Conservation (phyloP, 35 echinoderm and acorn worm species). For the Ophiothrix spiculata region DNA sequence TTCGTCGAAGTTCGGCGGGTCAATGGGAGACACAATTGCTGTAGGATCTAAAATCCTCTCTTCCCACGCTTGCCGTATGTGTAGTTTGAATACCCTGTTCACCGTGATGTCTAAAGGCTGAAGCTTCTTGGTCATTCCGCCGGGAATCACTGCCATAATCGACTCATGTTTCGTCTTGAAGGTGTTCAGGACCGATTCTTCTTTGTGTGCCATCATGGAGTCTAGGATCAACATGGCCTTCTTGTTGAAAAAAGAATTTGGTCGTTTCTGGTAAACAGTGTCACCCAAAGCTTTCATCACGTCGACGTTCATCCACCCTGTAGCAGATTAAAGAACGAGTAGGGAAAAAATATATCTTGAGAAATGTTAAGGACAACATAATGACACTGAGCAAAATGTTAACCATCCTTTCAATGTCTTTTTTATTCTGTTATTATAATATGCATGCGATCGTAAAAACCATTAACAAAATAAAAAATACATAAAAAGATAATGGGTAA, state of each 20-base stretch:
- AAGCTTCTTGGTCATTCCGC: background rate
- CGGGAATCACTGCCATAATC: background rate
- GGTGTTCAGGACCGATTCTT: background rate
- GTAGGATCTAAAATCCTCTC: no score
- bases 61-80: background rate
- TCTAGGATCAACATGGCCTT: background rate
- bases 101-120: conserved; percentile 4
- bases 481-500: no score
- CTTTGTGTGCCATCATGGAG: background rate
- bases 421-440: no score
- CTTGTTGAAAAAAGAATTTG: background rate
- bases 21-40: no score
- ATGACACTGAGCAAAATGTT: no score
- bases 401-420: no score
- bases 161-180: background rate
- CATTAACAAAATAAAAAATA: no score
- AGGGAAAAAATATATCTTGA: background rate
- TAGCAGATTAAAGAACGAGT: background rate
- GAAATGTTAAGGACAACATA: no score
- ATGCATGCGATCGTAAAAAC: no score
- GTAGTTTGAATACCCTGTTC: background rate
- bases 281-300: background rate
- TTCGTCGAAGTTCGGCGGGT: no score
- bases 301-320: background rate
- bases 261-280: background rate